Evolutionary conservation across 2,888 invertebrate species (phyloP).

Genomic region (Ectemnius cavifrons): DNA sequence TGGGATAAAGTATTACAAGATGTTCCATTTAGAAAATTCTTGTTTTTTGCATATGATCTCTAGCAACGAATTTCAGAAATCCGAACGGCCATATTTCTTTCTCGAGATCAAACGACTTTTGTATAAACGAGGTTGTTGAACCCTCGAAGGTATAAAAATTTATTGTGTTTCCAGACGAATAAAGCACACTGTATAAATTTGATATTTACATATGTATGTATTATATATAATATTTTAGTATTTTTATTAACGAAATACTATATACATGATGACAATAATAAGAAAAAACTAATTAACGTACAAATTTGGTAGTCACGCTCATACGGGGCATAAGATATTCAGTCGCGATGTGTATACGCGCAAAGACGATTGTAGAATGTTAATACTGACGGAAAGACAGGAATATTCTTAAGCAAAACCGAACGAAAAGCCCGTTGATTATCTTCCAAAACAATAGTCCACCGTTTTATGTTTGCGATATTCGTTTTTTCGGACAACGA

Average conservation of each 20-base stretch:
- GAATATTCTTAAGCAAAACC: too few relatives aligned
- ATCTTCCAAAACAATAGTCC: too few relatives aligned
- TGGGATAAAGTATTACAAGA: too few relatives aligned
- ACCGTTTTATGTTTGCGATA: too few relatives aligned
- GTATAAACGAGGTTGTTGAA: constrained; percentile 7
- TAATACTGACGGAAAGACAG: too few relatives aligned
- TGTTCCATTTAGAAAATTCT: not conserved
- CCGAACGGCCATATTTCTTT: not conserved
- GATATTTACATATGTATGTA: constrained; percentile 58
- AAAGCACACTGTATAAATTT: constrained; percentile 27
- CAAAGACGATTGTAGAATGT: constrained; percentile 1
- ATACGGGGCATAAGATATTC: constrained; percentile 65
- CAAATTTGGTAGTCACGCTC: constrained; percentile 77
- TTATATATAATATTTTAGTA: constrained; percentile 78
- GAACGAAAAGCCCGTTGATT: too few relatives aligned
- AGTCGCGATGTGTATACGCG: constrained; percentile 44
- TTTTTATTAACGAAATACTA: constrained; percentile 77
- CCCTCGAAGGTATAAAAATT: not conserved
- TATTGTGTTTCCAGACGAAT: not conserved
- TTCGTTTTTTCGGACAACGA: too few relatives aligned
- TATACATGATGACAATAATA: constrained; percentile 77
- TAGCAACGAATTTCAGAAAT: not conserved
- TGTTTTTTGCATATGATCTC: not conserved
- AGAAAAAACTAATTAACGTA: constrained; percentile 77
- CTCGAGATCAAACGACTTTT: constrained; percentile 3